Evolutionary conservation across 2,888 invertebrate genomes (phyloP).

Genomic region (Mythimna impura): DNA sequence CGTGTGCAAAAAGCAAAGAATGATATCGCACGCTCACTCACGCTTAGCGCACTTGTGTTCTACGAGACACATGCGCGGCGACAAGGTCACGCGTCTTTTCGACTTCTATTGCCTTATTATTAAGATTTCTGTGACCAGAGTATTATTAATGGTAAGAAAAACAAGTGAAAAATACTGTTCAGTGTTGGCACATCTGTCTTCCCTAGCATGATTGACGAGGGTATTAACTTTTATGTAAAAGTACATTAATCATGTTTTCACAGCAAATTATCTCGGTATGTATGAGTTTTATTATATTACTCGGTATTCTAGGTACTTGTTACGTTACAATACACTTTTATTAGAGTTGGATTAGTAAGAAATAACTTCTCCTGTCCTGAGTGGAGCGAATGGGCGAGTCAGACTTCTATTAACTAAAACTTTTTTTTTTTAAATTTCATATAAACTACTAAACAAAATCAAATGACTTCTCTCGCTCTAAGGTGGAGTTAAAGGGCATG

Average conservation of each 20-base stretch:
- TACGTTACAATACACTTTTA: neutral
- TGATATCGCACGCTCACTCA: too few relatives aligned
- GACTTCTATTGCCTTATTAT: too few relatives aligned
- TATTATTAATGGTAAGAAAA: constrained; percentile 26
- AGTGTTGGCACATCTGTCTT: constrained; percentile 42
- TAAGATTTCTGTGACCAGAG: constrained; percentile 9
- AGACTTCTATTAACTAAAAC: too few relatives aligned
- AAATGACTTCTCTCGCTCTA: too few relatives aligned
- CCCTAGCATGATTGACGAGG: constrained; percentile 46
- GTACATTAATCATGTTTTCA: constrained; percentile 48
- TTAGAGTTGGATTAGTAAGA: neutral
- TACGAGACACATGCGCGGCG: too few relatives aligned
- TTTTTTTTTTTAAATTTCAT: too few relatives aligned
- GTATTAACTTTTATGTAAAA: constrained; percentile 54
- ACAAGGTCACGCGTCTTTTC: too few relatives aligned
- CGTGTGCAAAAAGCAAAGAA: too few relatives aligned
- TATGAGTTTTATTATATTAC: constrained; percentile 29
- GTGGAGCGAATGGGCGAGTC: too few relatives aligned
- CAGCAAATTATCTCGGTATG: constrained; percentile 26
- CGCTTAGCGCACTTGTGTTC: too few relatives aligned
- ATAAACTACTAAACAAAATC: too few relatives aligned
- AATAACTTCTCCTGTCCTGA: neutral
- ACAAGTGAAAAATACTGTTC: constrained; percentile 37
- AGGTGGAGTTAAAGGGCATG: too few relatives aligned
- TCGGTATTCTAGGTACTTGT: neutral